Evolutionary conservation across 2,888 invertebrate genomes (phyloP).

Genomic region (Eristalinus aeneus): DNA sequence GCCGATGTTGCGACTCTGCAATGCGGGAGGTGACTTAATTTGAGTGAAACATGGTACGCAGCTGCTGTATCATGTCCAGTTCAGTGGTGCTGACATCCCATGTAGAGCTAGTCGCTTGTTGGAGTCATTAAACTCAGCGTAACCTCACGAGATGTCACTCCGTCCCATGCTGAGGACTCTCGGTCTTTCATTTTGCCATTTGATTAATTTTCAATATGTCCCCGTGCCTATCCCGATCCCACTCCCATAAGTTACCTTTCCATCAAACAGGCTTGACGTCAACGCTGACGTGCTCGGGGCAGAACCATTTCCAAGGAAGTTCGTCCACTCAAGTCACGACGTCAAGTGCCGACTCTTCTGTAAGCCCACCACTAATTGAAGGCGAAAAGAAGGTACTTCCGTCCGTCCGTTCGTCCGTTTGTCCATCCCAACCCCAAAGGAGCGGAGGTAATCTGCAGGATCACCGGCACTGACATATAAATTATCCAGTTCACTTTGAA

Average conservation of each 20-base stretch:
- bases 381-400: not conserved
- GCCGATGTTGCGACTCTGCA: not conserved
- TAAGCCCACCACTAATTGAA: not conserved
- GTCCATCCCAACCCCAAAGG: not conserved
- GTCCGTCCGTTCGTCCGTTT: not conserved
- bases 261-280: not conserved
- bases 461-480: not conserved
- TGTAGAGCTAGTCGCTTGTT: not conserved
- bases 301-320: not conserved
- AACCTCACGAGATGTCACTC: not conserved
- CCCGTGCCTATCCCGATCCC: not conserved
- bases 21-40: not conserved
- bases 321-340: not conserved
- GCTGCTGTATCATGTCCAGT: not conserved
- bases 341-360: not conserved
- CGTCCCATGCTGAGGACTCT: not conserved
- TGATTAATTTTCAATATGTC: not conserved
- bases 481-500: not conserved
- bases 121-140: no score
- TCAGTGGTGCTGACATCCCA: not conserved
- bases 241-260: not conserved
- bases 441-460: not conserved
- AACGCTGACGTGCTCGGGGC: not conserved
- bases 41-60: not conserved
- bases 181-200: not conserved